These are phyloP conservation scores for Furcula furcula DNA, from an alignment of 2,888 invertebrate species.

Conservation along the genomic window DNA sequence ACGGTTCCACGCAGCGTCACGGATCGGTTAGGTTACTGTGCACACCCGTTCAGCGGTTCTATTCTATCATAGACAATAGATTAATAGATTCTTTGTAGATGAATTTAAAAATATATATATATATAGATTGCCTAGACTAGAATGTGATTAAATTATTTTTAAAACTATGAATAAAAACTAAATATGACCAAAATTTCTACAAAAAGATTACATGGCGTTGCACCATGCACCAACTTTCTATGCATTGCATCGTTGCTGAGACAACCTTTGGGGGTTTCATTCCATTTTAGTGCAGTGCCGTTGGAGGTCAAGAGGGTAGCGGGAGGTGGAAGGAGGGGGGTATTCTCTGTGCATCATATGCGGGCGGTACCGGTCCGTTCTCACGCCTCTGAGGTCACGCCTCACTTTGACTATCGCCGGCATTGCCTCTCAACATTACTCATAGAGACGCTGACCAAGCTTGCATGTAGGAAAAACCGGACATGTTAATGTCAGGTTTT, in stretches of 20 bases:
- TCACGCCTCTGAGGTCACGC: slow-evolving; percentile 79
- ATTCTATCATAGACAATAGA: too few relatives aligned
- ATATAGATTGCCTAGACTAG: too few relatives aligned
- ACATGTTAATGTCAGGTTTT: not conserved
- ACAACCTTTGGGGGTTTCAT: not conserved
- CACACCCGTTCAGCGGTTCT: too few relatives aligned
- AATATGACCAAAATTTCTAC: too few relatives aligned
- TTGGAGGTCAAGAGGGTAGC: slow-evolving; percentile 1
- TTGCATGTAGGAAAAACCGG: not conserved
- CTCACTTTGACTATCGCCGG: slow-evolving; percentile 73
- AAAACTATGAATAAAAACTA: too few relatives aligned
- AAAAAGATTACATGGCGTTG: too few relatives aligned
- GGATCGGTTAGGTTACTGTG: slow-evolving; percentile 37
- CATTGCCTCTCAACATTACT: slow-evolving; percentile 59
- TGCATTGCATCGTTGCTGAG: not conserved
- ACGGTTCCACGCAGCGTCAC: slow-evolving; percentile 36
- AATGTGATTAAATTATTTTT: too few relatives aligned
- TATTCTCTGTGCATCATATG: slow-evolving; percentile 26
- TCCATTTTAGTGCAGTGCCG: not conserved
- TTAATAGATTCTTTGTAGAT: too few relatives aligned
- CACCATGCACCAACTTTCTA: not conserved
- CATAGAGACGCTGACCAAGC: not conserved
- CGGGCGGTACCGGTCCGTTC: slow-evolving; percentile 62
- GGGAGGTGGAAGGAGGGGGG: slow-evolving; percentile 31
- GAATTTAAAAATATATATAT: too few relatives aligned